Conservation (phyloP, 2,888 invertebrate genomes). For the Magallana nippona region DNA sequence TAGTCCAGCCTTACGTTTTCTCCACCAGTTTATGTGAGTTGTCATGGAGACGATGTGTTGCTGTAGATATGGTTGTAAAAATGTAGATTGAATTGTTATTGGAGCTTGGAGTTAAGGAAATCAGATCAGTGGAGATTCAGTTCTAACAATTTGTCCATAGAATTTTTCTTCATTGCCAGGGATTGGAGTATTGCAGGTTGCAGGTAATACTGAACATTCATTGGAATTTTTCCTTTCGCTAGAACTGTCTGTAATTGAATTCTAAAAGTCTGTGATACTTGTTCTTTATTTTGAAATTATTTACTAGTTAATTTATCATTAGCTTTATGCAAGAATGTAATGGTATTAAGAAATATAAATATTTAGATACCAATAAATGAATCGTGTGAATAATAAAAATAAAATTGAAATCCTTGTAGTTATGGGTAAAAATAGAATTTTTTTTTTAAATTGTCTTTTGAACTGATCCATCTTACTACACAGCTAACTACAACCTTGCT, state of each 20-base stretch:
- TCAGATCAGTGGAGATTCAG: background rate
- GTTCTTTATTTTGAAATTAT: too few relatives aligned
- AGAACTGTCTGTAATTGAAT: too few relatives aligned
- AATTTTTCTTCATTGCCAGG: background rate
- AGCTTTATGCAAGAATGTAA: too few relatives aligned
- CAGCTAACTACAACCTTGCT: background rate
- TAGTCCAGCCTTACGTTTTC: background rate
- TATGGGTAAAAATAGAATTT: too few relatives aligned
- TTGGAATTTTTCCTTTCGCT: too few relatives aligned
- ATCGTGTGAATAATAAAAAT: too few relatives aligned
- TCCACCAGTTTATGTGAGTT: background rate
- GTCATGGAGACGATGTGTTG: slow-evolving; percentile 2
- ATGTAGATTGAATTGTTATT: slow-evolving; percentile 21
- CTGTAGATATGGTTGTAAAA: slow-evolving; percentile 9
- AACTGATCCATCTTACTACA: background rate
- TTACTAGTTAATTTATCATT: too few relatives aligned
- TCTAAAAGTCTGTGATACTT: too few relatives aligned
- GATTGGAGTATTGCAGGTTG: background rate
- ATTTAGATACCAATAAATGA: too few relatives aligned
- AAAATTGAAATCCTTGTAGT: too few relatives aligned
- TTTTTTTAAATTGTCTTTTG: background rate
- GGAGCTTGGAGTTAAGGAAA: background rate
- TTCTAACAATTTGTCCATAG: background rate
- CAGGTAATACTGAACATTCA: too few relatives aligned
- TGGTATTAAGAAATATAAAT: too few relatives aligned